Conservation (phyloP, 2,113 vertebrate species). For the Aleadryas rufinucha region DNA sequence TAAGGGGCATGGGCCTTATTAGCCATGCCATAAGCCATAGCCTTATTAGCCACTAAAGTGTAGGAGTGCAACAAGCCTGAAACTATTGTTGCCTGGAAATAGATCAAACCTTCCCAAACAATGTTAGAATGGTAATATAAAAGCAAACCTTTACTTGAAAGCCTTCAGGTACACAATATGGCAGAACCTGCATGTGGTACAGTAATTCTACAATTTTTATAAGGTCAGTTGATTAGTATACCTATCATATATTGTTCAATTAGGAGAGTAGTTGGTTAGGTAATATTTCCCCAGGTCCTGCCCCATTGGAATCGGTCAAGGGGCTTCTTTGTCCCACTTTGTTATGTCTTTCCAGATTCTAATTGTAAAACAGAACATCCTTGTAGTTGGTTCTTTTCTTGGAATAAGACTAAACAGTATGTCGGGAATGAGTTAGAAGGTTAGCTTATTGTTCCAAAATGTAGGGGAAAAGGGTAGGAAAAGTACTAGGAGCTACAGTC, state of each 20-base stretch:
- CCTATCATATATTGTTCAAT: background rate
- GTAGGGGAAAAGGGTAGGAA: background rate
- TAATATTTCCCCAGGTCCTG: background rate
- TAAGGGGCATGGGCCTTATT: background rate
- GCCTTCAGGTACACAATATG: background rate
- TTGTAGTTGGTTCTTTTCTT: background rate
- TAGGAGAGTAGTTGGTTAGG: background rate
- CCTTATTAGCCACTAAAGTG: background rate
- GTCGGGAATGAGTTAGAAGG: background rate
- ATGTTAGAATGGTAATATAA: background rate
- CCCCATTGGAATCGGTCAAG: background rate
- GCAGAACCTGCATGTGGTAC: background rate
- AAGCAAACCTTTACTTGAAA: background rate
- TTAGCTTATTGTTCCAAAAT: background rate
- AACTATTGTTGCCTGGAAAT: background rate
- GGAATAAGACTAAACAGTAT: background rate
- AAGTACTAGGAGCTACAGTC: background rate
- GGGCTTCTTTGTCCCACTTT: background rate
- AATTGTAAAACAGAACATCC: background rate
- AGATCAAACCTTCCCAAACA: background rate
- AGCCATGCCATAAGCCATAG: no score
- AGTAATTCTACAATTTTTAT: background rate
- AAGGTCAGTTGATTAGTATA: background rate
- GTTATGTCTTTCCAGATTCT: background rate
- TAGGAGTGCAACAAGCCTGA: background rate